A percentile compares a stretch with the other conserved stretches of the same genome.
phyloP scores from a whole-genome alignment of 1,140 invertebrate genomes.

The Drosophila nannoptera region DNA sequence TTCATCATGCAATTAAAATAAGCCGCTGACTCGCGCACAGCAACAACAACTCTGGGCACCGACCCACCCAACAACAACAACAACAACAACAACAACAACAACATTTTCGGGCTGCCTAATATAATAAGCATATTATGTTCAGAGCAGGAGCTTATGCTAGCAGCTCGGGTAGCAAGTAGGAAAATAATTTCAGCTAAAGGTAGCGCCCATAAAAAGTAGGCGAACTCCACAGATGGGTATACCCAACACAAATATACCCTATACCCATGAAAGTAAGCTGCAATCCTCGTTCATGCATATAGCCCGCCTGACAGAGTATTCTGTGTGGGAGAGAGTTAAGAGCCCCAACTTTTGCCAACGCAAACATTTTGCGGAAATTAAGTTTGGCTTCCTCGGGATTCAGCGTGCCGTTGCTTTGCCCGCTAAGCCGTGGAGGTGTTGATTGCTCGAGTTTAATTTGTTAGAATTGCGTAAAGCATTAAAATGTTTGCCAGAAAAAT shows the following conservation, averaged over 20 bases:
- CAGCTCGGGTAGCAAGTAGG: slow-evolving; percentile 29
- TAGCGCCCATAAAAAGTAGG: slow-evolving; percentile 1
- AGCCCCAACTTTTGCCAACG: slow-evolving; percentile 15
- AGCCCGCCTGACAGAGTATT: slow-evolving; percentile 10
- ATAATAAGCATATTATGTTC: slow-evolving; percentile 67
- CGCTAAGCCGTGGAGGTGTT: slow-evolving; percentile 60
- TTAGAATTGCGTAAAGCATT: slow-evolving; percentile 76
- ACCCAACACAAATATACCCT: background rate
- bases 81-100: slow-evolving; percentile 28
- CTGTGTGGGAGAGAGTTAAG: slow-evolving; percentile 14
- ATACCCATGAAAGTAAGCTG: background rate
- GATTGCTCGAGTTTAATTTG: slow-evolving; percentile 76
- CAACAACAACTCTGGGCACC: slow-evolving; percentile 7
- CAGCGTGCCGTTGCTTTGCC: background rate
- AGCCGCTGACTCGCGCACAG: slow-evolving; percentile 57
- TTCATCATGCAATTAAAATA: slow-evolving; percentile 79
- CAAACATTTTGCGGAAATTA: slow-evolving; percentile 74
- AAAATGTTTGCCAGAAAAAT: slow-evolving; percentile 76
- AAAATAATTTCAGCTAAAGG: slow-evolving; percentile 27
- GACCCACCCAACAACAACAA: slow-evolving; percentile 6
- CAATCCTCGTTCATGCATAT: background rate
- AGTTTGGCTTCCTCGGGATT: slow-evolving; percentile 47
- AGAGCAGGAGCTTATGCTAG: slow-evolving; percentile 19
- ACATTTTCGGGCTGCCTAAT: slow-evolving; percentile 66
- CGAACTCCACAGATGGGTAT: no score